phyloP scores from a whole-genome alignment of 2,113 vertebrate species.

The Elachura formosa region DNA sequence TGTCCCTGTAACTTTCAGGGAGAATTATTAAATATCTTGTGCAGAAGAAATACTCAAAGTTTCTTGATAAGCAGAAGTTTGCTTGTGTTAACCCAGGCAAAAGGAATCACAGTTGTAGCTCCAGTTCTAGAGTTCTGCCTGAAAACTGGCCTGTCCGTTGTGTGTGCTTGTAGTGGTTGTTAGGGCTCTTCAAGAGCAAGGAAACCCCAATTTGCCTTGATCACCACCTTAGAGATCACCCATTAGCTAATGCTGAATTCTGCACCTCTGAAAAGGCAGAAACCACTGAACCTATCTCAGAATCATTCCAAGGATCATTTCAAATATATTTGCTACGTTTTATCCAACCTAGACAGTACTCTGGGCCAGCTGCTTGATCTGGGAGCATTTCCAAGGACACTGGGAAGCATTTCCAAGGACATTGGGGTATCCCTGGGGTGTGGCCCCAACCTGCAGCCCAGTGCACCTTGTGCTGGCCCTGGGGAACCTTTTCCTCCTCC shows the following conservation, averaged over 20 bases:
- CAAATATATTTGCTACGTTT: not conserved
- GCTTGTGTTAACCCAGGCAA: not conserved
- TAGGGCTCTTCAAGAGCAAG: not conserved
- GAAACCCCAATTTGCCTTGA: not conserved
- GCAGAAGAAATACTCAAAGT: not conserved
- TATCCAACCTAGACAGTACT: not conserved
- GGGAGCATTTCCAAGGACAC: not conserved
- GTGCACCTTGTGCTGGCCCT: accelerated
- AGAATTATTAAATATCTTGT: not conserved
- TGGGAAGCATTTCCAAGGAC: not conserved
- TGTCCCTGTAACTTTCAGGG: not conserved
- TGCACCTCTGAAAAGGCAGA: not conserved
- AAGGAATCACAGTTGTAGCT: not conserved
- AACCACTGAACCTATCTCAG: not conserved
- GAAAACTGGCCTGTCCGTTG: not conserved
- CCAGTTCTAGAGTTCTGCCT: not conserved
- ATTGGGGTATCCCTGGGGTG: not conserved
- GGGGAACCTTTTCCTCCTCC: not conserved
- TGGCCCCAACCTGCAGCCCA: not conserved
- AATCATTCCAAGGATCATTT: not conserved
- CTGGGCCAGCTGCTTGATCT: not conserved
- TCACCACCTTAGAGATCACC: not conserved
- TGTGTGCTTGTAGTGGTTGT: not conserved
- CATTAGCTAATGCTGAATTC: not conserved
- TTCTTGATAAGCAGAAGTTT: not conserved